Conservation (phyloP, 2,888 invertebrate species). For the Nymphalis polychloros region DNA sequence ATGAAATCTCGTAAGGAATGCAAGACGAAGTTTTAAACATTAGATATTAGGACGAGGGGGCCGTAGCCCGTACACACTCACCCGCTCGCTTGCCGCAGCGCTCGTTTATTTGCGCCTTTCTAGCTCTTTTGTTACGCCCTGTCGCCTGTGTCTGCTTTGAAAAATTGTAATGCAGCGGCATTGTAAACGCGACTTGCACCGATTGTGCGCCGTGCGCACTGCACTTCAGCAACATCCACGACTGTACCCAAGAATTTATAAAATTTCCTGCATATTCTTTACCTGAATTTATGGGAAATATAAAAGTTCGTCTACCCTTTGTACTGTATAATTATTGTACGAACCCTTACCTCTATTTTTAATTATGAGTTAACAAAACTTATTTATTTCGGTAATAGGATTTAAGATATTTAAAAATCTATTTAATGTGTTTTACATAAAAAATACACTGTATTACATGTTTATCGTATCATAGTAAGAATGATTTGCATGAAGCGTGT, state of each 20-base stretch:
- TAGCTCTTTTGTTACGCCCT: constrained; percentile 77
- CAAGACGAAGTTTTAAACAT: constrained; percentile 42
- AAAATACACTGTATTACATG: not conserved
- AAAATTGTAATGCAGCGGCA: constrained; percentile 78
- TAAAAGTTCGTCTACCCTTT: not conserved
- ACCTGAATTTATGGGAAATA: constrained; percentile 23
- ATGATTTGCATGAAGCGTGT: constrained; percentile 38
- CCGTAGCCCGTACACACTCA: constrained; percentile 52
- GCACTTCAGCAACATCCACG: constrained; percentile 31
- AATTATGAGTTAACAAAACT: too few relatives aligned
- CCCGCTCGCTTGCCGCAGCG: constrained; percentile 65
- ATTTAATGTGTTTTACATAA: not conserved
- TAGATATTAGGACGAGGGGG: constrained; percentile 47
- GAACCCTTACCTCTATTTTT: too few relatives aligned
- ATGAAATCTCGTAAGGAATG: constrained; percentile 27
- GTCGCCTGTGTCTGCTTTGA: constrained; percentile 77
- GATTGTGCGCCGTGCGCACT: constrained; percentile 69
- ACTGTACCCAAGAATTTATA: constrained; percentile 28
- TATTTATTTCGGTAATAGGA: too few relatives aligned
- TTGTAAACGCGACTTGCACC: constrained; percentile 69
- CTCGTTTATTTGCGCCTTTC: constrained; percentile 79
- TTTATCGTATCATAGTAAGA: constrained; percentile 15
- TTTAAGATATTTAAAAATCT: not conserved
- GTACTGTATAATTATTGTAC: too few relatives aligned
- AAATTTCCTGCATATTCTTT: constrained; percentile 35